Evolutionary conservation across 2,888 invertebrate genomes (phyloP).

Genomic region (Thumatha senex): DNA sequence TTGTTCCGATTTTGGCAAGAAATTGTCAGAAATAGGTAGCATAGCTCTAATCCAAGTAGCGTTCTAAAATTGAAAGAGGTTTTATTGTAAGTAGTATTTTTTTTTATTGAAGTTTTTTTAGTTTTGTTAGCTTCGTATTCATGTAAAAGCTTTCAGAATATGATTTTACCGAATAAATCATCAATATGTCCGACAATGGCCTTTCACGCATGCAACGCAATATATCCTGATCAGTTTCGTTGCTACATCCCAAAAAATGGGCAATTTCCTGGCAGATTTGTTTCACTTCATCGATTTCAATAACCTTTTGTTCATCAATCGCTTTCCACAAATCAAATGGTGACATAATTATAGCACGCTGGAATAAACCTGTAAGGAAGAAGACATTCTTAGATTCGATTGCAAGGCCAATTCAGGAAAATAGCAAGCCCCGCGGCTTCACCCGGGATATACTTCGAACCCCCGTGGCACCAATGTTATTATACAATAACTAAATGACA

Average conservation of each 20-base stretch:
- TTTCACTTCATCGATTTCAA: slow-evolving; percentile 59
- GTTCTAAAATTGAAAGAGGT: slow-evolving; percentile 61
- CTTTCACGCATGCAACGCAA: slow-evolving; percentile 85
- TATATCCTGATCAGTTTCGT: slow-evolving; percentile 76
- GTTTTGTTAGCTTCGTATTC: too few relatives aligned
- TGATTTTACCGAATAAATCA: slow-evolving; percentile 61
- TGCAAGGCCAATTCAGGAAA: too few relatives aligned
- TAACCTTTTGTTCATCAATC: slow-evolving; percentile 46
- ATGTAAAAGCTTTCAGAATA: background rate
- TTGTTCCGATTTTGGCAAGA: slow-evolving; percentile 83
- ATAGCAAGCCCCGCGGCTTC: too few relatives aligned
- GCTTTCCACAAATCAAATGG: slow-evolving; percentile 72
- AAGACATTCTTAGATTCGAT: background rate
- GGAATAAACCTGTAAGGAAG: slow-evolving; percentile 81
- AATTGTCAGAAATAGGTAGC: slow-evolving; percentile 86
- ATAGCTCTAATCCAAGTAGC: slow-evolving; percentile 83
- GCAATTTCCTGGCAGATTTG: slow-evolving; percentile 82
- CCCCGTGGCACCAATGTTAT: too few relatives aligned
- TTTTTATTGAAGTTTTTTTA: too few relatives aligned
- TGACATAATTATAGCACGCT: slow-evolving; percentile 88
- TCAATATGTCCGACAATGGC: slow-evolving; percentile 83
- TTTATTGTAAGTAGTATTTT: background rate
- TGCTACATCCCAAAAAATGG: slow-evolving; percentile 77
- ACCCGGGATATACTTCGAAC: too few relatives aligned
- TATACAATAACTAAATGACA: too few relatives aligned